phyloP scores from a whole-genome alignment of 2,113 vertebrate genomes.

The Nothoprocta perdicaria region DNA sequence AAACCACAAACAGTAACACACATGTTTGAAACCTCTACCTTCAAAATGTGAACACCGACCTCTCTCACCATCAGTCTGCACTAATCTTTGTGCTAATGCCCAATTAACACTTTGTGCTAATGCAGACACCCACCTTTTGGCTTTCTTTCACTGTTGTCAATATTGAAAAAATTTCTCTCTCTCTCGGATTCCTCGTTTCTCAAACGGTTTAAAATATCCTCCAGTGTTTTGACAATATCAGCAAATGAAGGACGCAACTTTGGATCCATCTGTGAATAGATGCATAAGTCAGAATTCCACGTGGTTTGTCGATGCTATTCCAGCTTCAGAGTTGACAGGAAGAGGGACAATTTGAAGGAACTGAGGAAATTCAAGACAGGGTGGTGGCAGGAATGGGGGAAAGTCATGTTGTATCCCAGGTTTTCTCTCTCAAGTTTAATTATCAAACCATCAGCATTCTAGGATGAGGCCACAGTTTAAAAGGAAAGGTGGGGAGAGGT shows the following conservation, averaged over 20 bases:
- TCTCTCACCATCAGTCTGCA: background rate
- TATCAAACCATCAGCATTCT: background rate
- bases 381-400: background rate
- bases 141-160: slow-evolving; percentile 84
- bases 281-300: background rate
- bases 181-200: slow-evolving; percentile 84
- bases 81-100: background rate
- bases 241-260: slow-evolving; percentile 91
- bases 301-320: background rate
- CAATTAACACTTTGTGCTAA: background rate
- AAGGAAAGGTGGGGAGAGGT: background rate
- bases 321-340: background rate
- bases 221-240: slow-evolving; percentile 87
- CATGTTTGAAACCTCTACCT: background rate
- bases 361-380: background rate
- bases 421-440: background rate
- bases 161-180: slow-evolving; percentile 74
- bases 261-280: slow-evolving; percentile 89
- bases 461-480: background rate
- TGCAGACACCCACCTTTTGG: slow-evolving; percentile 81
- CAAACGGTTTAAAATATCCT: slow-evolving; percentile 83
- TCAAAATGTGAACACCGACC: background rate
- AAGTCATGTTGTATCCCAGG: background rate
- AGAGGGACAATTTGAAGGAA: background rate
- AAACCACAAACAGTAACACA: background rate